phyloP scores from a whole-genome alignment of 1,140 invertebrate genomes.

The Thalassaphorura encarpata region DNA sequence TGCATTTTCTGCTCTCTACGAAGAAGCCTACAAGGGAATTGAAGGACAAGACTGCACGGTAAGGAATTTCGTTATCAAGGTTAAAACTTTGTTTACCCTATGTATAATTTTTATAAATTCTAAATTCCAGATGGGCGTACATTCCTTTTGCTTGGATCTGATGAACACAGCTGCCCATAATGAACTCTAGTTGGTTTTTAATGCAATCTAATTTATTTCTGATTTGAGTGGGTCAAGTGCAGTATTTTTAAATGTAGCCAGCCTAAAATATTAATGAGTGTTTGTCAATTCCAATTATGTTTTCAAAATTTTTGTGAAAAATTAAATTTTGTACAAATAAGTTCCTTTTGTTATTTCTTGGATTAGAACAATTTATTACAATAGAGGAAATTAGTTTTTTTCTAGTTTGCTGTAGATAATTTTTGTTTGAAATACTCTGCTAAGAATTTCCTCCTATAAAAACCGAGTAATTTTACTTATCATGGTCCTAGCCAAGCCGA shows the following conservation, averaged over 20 bases:
- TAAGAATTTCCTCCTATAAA: too few relatives aligned
- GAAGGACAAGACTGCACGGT: conserved; percentile 32
- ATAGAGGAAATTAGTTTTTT: neutral
- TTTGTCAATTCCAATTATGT: too few relatives aligned
- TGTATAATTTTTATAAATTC: neutral
- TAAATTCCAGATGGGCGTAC: conserved; percentile 28
- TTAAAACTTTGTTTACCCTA: neutral
- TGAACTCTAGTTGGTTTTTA: conserved; percentile 19
- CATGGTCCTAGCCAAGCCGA: too few relatives aligned
- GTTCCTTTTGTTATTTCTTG: neutral
- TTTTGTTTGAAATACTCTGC: too few relatives aligned
- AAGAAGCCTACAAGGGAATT: conserved; percentile 20
- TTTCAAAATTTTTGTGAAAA: too few relatives aligned
- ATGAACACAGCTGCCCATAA: conserved; percentile 29
- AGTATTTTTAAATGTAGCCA: too few relatives aligned
- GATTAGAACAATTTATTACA: neutral
- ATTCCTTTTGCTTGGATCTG: conserved; percentile 24
- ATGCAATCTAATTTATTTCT: too few relatives aligned
- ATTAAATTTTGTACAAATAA: neutral
- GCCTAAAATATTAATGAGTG: too few relatives aligned
- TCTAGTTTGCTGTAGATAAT: too few relatives aligned
- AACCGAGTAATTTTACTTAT: too few relatives aligned
- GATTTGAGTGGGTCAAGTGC: too few relatives aligned
- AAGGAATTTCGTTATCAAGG: conserved; percentile 1
- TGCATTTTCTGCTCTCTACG: conserved; percentile 27